Base-by-base conservation (phyloP, 2,888 invertebrate species). In the Drosophila niveifrons region DNA sequence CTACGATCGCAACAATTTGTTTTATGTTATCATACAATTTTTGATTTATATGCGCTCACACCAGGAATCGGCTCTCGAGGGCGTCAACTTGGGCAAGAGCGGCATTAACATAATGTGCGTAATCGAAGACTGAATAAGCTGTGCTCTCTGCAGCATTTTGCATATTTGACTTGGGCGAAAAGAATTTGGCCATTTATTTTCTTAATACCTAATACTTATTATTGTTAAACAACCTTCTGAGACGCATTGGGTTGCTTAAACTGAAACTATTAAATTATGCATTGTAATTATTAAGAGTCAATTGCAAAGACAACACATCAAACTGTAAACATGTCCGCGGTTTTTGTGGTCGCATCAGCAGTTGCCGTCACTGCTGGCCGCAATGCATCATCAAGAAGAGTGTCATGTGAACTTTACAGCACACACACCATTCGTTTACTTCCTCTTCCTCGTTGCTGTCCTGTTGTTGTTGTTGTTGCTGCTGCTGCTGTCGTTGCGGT, bases 21-120 rank as follows among this genome's bases (percentile, higher is more conserved):
- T 98, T 91, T 97, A 97, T 92, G 95, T 97, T 55, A 94, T 98
- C 72, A 94, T 98, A 83, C 94, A 98, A 87, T 96, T 98, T 91
- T 91, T 98, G 43, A 95, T 96, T 89, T 94, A 95, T 85, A 95
- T 97, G 74, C 96, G 95, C 80, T 94, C 93, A 73, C 94, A 95
- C 80, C 95, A 96, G 82, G 94, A 95, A 76, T 96, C 96, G 15
- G 95, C 96, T 94, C 92, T 97, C 44, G 96, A 96, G 90, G 94
- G 95, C 87, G 95, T 96, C 50, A 95, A 96, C 92, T 93, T 97
- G 51, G 96, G 96, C 48, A 94, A 94, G 91, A 95, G 96, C 55
- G 97, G 97, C 59, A 94, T 98, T 78, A 98, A 98, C 92, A 94
- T 98, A 92, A 93, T 97, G 71, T 96, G 97, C 95, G 95, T 96